Percentiles rank a stretch among this genome's conserved stretches.
Conservation (phyloP, 2,888 invertebrate species). For the Boloria euphrosyne region DNA sequence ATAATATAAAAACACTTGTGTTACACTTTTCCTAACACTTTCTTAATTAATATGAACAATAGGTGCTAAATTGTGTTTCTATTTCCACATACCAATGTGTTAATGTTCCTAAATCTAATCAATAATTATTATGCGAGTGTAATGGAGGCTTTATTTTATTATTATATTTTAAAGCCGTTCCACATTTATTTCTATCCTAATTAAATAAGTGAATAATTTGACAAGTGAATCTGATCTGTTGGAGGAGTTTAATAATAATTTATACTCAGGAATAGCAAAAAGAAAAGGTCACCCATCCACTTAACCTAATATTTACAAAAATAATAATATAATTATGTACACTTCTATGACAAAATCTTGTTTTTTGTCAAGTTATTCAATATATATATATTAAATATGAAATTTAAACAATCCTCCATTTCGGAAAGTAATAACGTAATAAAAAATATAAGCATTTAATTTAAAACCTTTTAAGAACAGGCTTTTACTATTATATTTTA, state of each 20-base stretch:
- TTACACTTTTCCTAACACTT: too few relatives aligned
- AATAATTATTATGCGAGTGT: conserved; percentile 4
- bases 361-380: not conserved
- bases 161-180: not conserved
- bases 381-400: not conserved
- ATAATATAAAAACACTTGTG: too few relatives aligned
- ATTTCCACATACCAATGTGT: not conserved
- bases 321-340: too few relatives aligned
- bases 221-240: too few relatives aligned
- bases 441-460: not conserved
- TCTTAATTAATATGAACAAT: conserved; percentile 20
- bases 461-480: not conserved
- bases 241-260: too few relatives aligned
- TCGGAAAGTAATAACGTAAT: not conserved
- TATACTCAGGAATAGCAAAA: too few relatives aligned
- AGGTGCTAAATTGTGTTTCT: conserved; percentile 29
- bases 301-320: too few relatives aligned
- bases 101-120: conserved; percentile 7
- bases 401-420: not conserved
- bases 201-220: too few relatives aligned
- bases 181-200: too few relatives aligned
- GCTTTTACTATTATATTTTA: not conserved
- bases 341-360: too few relatives aligned
- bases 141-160: conserved; percentile 13
- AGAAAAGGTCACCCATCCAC: too few relatives aligned